These are phyloP conservation scores for Drosophila parabipectinata DNA, from an alignment of 1,140 invertebrate species.

Conservation along the genomic window DNA sequence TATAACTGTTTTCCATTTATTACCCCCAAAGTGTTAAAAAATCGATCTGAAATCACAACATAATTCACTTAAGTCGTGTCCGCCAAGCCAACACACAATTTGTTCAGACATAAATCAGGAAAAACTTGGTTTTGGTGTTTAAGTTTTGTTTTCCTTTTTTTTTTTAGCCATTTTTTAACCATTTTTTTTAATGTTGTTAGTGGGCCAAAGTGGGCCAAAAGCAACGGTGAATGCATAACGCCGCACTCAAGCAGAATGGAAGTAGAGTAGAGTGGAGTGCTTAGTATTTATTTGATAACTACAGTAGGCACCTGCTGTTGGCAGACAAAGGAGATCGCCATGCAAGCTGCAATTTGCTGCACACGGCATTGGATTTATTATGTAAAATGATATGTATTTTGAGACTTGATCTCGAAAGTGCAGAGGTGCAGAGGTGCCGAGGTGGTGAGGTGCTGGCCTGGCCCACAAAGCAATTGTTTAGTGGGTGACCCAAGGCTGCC, in stretches of 20 bases:
- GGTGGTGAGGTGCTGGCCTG: background rate
- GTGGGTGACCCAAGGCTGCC: slow-evolving; percentile 23
- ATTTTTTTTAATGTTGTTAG: slow-evolving; percentile 18
- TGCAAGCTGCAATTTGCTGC: slow-evolving; percentile 13
- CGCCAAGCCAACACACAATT: slow-evolving; percentile 41
- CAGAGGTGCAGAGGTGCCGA: background rate
- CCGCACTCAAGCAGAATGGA: slow-evolving; percentile 52
- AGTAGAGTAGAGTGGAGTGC: slow-evolving; percentile 40
- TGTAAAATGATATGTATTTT: slow-evolving; percentile 53
- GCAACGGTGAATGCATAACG: slow-evolving; percentile 60
- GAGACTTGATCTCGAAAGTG: slow-evolving; percentile 34
- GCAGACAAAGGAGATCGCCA: slow-evolving; percentile 35
- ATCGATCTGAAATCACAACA: slow-evolving; percentile 22
- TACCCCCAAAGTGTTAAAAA: slow-evolving; percentile 7
- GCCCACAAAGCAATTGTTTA: slow-evolving; percentile 17
- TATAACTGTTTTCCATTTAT: slow-evolving; percentile 17
- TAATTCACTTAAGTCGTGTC: slow-evolving; percentile 36
- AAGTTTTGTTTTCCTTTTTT: slow-evolving; percentile 23
- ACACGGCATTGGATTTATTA: slow-evolving; percentile 33
- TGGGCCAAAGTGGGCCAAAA: slow-evolving; percentile 47
- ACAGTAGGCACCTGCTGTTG: slow-evolving; percentile 38
- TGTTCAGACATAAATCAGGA: slow-evolving; percentile 53
- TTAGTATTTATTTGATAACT: slow-evolving; percentile 52
- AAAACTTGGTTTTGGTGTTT: slow-evolving; percentile 31
- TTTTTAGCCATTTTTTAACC: slow-evolving; percentile 8